A percentile compares a stretch with the other conserved stretches of the same genome.
Conservation (phyloP, 1,140 invertebrate genomes). For the Rhizoglyphus robini region DNA sequence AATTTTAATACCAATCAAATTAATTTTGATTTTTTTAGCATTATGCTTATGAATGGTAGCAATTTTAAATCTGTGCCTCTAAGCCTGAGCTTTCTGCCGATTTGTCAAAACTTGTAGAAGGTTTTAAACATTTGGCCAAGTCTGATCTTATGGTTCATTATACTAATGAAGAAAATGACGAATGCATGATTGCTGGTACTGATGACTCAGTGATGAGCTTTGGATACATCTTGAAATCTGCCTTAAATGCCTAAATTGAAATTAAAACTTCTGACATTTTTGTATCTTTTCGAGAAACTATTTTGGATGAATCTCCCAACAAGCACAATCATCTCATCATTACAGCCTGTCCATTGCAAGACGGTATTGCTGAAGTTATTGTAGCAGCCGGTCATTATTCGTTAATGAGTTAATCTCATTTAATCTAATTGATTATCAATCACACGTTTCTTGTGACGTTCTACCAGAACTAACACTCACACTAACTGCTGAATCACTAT, state of each 20-base stretch:
- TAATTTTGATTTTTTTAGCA: conserved; percentile 41
- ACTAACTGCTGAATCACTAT: too few relatives aligned
- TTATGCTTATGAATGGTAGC: conserved; percentile 99
- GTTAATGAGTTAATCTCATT: too few relatives aligned
- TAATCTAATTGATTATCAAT: too few relatives aligned
- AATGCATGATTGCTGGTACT: conserved; percentile 98
- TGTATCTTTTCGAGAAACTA: conserved; percentile 98
- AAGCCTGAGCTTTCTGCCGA: conserved; percentile 98
- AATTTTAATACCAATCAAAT: conserved; percentile 13
- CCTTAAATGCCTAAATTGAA: conserved; percentile 96
- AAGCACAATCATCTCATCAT: conserved; percentile 99
- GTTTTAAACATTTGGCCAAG: conserved; percentile 91
- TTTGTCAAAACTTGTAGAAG: conserved; percentile 96
- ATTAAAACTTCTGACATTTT: conserved; percentile 98
- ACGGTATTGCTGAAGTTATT: conserved; percentile 92
- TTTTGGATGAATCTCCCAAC: conserved; percentile 90
- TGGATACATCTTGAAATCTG: conserved; percentile 99
- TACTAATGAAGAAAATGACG: conserved; percentile 98
- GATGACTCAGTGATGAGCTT: too few relatives aligned
- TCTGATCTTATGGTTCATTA: conserved; percentile 99
- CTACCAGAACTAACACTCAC: too few relatives aligned
- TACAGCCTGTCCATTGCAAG: conserved; percentile 87
- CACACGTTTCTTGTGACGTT: too few relatives aligned
- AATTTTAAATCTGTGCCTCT: conserved; percentile 98
- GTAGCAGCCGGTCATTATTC: too few relatives aligned